Percentiles rank a stretch among this genome's conserved stretches.
Evolutionary conservation across 2,797 vertebrate genomes (phyloP).

Genomic region (Alectoris magna): DNA sequence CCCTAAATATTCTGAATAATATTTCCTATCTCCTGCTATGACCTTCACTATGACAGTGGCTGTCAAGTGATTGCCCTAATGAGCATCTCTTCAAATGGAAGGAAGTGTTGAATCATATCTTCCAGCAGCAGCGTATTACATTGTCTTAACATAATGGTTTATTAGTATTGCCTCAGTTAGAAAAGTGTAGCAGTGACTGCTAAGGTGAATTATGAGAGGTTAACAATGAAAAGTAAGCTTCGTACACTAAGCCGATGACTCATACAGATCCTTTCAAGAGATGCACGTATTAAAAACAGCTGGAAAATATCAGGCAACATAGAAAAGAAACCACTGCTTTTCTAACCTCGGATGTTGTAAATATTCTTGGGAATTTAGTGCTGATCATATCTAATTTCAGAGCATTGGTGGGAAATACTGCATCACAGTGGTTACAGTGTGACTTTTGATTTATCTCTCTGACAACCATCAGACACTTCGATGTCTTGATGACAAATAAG

Average conservation of each 20-base stretch:
- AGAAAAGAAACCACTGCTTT: background rate
- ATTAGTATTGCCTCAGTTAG: background rate
- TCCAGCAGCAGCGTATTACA: background rate
- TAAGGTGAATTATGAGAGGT: conserved; percentile 43
- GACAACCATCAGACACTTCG: background rate
- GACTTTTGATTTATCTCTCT: conserved; percentile 28
- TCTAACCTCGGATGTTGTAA: background rate
- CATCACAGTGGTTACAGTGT: background rate
- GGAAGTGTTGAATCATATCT: background rate
- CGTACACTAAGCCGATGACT: background rate
- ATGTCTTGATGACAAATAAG: background rate
- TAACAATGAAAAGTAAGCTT: conserved; percentile 19
- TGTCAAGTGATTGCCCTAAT: background rate
- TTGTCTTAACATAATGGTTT: conserved; percentile 3
- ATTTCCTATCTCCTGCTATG: background rate
- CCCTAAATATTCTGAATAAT: background rate
- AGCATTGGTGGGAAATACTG: background rate
- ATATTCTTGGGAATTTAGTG: conserved; percentile 6
- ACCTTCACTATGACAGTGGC: background rate
- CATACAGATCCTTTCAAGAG: conserved; percentile 13
- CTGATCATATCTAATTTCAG: background rate
- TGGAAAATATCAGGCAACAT: conserved; percentile 22
- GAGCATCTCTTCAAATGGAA: background rate
- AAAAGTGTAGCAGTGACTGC: background rate
- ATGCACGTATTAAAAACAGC: conserved; percentile 33